A percentile compares a stretch with the other conserved stretches of the same genome.
Conservation (phyloP, 1,140 invertebrate species). For the Ceratitis capitata region DNA sequence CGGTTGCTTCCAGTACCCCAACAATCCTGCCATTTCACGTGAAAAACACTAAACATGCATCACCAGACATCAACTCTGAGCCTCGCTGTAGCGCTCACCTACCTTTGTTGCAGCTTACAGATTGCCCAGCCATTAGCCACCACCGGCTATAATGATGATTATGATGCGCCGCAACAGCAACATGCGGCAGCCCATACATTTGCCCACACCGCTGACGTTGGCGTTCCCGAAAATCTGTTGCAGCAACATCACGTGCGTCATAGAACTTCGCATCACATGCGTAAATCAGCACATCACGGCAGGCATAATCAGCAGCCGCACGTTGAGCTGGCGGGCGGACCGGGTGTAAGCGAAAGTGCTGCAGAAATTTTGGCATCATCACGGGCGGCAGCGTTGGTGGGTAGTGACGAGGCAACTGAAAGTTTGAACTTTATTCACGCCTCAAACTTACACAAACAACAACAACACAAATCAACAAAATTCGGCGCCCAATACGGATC, state of each 20-base stretch:
- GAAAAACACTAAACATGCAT: neutral
- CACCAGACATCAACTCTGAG: neutral
- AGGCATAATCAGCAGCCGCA: neutral
- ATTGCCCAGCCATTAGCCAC: neutral
- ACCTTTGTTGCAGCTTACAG: neutral
- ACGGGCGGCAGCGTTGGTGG: neutral
- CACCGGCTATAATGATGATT: neutral
- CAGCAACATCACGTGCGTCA: neutral
- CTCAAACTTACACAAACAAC: neutral
- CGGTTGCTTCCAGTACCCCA: neutral
- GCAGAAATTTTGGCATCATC: neutral
- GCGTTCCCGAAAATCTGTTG: neutral
- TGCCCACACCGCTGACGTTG: too few relatives aligned
- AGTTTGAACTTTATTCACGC: neutral
- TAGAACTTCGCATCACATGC: neutral
- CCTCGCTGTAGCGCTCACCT: neutral
- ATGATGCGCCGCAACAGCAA: neutral
- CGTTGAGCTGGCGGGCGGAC: neutral
- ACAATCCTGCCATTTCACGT: neutral
- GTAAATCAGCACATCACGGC: neutral
- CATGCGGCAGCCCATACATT: neutral
- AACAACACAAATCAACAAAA: neutral
- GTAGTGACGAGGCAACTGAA: neutral
- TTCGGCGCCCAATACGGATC: neutral
- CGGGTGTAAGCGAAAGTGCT: neutral